Conservation (phyloP, 2,888 invertebrate species). For the Biston stratarius region DNA sequence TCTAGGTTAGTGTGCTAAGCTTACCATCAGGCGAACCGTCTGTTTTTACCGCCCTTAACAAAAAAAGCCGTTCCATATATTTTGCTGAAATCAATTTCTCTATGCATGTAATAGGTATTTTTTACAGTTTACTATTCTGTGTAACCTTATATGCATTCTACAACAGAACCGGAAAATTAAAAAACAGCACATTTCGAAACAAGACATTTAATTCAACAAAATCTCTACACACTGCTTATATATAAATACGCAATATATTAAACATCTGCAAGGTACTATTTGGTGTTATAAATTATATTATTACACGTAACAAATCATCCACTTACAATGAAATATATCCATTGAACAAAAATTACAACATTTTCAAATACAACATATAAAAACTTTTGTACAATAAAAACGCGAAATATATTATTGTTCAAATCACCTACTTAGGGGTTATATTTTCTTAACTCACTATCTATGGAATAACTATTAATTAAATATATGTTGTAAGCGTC, state of each 20-base stretch:
- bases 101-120: too few species aligned
- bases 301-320: constrained; percentile 71
- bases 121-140: too few species aligned
- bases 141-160: background rate
- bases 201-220: constrained; percentile 85
- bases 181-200: constrained; percentile 63
- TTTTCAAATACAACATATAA: constrained; percentile 50
- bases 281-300: constrained; percentile 81
- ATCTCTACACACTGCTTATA: constrained; percentile 80
- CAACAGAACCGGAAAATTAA: background rate
- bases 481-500: constrained; percentile 66
- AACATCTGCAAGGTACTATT: constrained; percentile 79
- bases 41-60: too few species aligned
- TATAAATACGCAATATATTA: constrained; percentile 67
- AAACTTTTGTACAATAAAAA: constrained; percentile 54
- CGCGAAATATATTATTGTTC: constrained; percentile 70
- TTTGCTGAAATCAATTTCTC: too few species aligned
- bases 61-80: too few species aligned
- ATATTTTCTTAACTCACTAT: constrained; percentile 58
- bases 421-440: constrained; percentile 66
- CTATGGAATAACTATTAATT: constrained; percentile 67
- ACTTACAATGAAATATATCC: constrained; percentile 55
- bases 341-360: constrained; percentile 52
- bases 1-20: too few species aligned
- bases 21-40: too few species aligned